phyloP scores from a whole-genome alignment of 1,140 invertebrate species.

The Luehdorfia chinensis region DNA sequence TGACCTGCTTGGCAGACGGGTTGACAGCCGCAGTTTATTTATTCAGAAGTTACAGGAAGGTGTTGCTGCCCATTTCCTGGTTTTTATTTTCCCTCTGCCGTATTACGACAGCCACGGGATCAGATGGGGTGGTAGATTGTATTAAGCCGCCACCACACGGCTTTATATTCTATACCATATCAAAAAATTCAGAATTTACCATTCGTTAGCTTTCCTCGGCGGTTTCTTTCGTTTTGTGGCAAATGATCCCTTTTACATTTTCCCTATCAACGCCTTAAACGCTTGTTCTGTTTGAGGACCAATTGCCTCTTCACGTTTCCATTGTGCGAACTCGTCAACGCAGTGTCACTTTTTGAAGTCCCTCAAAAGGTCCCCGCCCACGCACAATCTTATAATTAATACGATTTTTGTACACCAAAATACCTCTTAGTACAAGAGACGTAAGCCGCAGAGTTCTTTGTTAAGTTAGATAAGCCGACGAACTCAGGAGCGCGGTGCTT shows the following conservation, averaged over 20 bases:
- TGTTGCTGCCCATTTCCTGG: too few species aligned
- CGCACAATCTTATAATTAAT: constrained; percentile 35
- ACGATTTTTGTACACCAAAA: constrained; percentile 33
- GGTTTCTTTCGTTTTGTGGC: too few species aligned
- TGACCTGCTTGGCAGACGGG: too few species aligned
- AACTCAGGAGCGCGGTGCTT: constrained; percentile 42
- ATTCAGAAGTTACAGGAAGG: too few species aligned
- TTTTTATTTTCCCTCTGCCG: too few species aligned
- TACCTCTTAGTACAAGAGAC: constrained; percentile 28
- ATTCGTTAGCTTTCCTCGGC: too few species aligned
- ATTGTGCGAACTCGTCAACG: constrained; percentile 59
- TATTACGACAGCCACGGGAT: too few species aligned
- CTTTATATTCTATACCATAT: too few species aligned
- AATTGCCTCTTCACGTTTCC: constrained; percentile 59
- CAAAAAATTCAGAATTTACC: too few species aligned
- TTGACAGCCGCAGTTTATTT: too few species aligned
- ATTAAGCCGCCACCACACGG: too few species aligned
- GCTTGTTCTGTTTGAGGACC: constrained; percentile 65
- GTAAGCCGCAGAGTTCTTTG: constrained; percentile 33
- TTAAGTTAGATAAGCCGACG: constrained; percentile 43
- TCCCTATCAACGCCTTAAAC: constrained; percentile 49
- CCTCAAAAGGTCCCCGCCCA: constrained; percentile 42
- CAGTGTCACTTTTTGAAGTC: constrained; percentile 53
- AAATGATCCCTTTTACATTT: constrained; percentile 30
- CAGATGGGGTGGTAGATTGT: too few species aligned